These are phyloP conservation scores for Microctenopoma lineatum DNA, from an alignment of 2,797 vertebrate genomes.

Conservation along the genomic window DNA sequence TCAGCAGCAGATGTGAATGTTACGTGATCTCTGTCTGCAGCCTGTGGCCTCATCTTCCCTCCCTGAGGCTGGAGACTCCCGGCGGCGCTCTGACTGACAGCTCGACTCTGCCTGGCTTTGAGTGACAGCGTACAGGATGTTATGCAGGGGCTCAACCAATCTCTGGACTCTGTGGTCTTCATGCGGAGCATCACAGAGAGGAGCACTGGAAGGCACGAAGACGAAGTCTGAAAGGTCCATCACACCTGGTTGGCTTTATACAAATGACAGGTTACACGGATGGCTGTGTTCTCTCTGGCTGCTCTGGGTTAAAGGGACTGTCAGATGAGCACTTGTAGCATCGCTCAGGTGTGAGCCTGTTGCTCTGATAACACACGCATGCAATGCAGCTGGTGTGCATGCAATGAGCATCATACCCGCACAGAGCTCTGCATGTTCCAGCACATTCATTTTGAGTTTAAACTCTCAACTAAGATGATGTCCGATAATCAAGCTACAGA, in stretches of 20 bases:
- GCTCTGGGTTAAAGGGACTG: constrained; percentile 65
- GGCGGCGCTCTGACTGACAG: constrained; percentile 61
- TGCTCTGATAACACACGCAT: constrained; percentile 43
- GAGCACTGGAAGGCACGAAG: constrained; percentile 27
- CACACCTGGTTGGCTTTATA: constrained; percentile 53
- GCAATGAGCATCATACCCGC: background rate
- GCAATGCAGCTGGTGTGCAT: background rate
- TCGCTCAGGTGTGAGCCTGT: constrained; percentile 49
- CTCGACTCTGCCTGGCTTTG: constrained; percentile 46
- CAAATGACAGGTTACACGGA: constrained; percentile 68
- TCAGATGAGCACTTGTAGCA: constrained; percentile 51
- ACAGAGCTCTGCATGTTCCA: background rate
- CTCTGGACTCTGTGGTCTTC: constrained; percentile 44
- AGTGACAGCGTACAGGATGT: constrained; percentile 59
- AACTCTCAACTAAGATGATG: constrained; percentile 4
- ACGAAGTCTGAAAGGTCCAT: constrained; percentile 46
- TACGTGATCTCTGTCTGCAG: constrained; percentile 64
- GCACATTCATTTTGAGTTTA: background rate
- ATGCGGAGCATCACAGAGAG: constrained; percentile 42
- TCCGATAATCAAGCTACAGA: constrained; percentile 11
- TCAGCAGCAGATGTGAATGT: constrained; percentile 62
- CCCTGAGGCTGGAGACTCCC: constrained; percentile 50
- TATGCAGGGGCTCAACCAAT: constrained; percentile 51
- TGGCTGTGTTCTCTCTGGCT: constrained; percentile 63
- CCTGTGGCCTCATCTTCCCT: constrained; percentile 49